Evolutionary conservation across 2,113 vertebrate species (phyloP), one percentile per base, ranked within the genome.

Genomic region (Glaucomys volans): DNA sequence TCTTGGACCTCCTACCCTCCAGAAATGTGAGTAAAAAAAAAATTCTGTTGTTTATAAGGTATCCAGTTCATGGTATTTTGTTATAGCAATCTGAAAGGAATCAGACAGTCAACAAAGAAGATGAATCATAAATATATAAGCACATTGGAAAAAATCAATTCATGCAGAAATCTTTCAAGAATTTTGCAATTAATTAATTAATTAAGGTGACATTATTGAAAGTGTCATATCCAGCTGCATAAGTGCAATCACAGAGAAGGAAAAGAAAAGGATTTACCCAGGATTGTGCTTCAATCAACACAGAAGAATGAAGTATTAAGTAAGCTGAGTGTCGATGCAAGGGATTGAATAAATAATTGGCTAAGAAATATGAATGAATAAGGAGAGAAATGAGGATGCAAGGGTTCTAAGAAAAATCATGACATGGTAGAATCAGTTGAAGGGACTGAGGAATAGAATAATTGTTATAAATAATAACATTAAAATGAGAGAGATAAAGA

Each of bases 361-460:
- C 54, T 80, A 79, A 81, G 26, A 93, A 84, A 22, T 44, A 32
- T 54, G 37, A 96, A 22, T 66, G 74, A 47, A 8, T 64, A 44
- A 82, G 35, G 0, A 71, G 13, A 67, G 32, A 90, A 50, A 47
- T 22, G 30, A 91, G 26, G 28, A 59, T 22, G 62, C n/a, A 62
- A 91, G 35, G 40, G 94, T 54, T 87, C 57, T 66, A 37, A 93
- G 67, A 52, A 32, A 80, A 89, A 64, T 92, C 87, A 79, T 87
- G 80, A 93, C 79, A 90, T 24, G 9, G 1, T 67, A 62, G 76
- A 10, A 66, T 90, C 52, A 72, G 42, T 59, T 44, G 26, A 93
- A 84, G 30, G 40, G 17, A 42, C n/a, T 71, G 32, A 83, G n/a
- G 57, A 75, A 20, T 8, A 75, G 28, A 66, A 57, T 13, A 79